Evolutionary conservation across 2,113 vertebrate genomes (phyloP).

Genomic region (Amazona guildingii): DNA sequence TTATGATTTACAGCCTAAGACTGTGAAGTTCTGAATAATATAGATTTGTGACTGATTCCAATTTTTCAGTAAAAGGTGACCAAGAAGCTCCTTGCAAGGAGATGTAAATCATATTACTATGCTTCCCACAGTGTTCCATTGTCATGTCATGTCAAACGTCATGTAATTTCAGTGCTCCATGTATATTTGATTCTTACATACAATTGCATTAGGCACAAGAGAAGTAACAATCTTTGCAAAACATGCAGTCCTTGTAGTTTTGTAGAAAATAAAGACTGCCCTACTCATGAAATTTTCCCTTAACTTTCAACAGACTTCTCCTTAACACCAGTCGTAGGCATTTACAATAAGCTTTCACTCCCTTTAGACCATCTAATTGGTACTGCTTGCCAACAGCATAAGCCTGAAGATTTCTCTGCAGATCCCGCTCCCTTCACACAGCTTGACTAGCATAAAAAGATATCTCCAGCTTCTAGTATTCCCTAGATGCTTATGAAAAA

Average conservation of each 20-base stretch:
- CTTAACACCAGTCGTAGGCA: not conserved
- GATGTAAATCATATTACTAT: not conserved
- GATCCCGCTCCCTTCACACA: not conserved
- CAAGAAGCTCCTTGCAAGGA: not conserved
- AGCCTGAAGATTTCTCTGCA: not conserved
- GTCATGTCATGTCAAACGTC: not conserved
- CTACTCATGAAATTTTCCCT: not conserved
- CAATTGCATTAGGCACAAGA: not conserved
- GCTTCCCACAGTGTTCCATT: not conserved
- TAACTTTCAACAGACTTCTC: not conserved
- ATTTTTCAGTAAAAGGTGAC: not conserved
- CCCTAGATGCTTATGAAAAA: not conserved
- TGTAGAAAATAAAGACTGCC: not conserved
- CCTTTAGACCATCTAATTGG: not conserved
- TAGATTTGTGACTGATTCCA: not conserved
- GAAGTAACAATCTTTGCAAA: not conserved
- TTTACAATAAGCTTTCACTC: not conserved
- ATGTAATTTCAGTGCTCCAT: not conserved
- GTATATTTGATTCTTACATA: not conserved
- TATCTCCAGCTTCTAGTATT: not conserved
- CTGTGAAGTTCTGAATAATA: not conserved
- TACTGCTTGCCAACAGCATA: not conserved
- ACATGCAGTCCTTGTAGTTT: not conserved
- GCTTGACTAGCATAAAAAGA: not conserved
- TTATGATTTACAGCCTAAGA: not conserved